phyloP scores from a whole-genome alignment of 2,797 vertebrate species.

The Notamacropus eugenii region DNA sequence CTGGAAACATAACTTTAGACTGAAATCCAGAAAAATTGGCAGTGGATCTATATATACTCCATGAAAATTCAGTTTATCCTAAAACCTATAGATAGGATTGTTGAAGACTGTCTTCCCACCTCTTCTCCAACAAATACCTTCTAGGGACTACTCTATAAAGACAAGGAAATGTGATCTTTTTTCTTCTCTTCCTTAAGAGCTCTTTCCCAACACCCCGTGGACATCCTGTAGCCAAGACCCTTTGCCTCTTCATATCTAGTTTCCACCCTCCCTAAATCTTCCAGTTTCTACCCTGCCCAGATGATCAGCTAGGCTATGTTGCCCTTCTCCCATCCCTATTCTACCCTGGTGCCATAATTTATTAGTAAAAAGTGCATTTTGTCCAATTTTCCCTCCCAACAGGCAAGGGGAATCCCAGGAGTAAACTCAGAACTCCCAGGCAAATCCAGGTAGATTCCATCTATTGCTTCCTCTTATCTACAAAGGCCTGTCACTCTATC shows the following conservation, averaged over 20 bases:
- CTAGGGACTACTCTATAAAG: neutral
- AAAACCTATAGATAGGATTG: neutral
- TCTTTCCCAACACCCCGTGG: neutral
- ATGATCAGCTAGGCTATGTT: neutral
- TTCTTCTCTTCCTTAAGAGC: neutral
- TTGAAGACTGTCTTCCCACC: neutral
- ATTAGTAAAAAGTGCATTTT: neutral
- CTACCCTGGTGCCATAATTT: neutral
- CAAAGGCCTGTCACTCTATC: neutral
- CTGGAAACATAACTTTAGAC: neutral
- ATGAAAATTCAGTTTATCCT: neutral
- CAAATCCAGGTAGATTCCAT: neutral
- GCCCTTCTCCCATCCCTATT: neutral
- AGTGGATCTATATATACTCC: neutral
- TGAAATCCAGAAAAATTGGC: neutral
- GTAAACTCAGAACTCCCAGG: neutral
- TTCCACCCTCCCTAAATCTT: neutral
- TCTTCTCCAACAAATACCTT: neutral
- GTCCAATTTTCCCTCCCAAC: neutral
- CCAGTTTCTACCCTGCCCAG: neutral
- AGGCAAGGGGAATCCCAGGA: neutral
- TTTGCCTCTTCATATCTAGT: neutral
- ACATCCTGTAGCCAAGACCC: neutral
- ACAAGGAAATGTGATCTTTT: neutral
- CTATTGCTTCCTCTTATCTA: neutral